phyloP scores from a whole-genome alignment of 2,113 vertebrate genomes.

The Nothoprocta perdicaria region DNA sequence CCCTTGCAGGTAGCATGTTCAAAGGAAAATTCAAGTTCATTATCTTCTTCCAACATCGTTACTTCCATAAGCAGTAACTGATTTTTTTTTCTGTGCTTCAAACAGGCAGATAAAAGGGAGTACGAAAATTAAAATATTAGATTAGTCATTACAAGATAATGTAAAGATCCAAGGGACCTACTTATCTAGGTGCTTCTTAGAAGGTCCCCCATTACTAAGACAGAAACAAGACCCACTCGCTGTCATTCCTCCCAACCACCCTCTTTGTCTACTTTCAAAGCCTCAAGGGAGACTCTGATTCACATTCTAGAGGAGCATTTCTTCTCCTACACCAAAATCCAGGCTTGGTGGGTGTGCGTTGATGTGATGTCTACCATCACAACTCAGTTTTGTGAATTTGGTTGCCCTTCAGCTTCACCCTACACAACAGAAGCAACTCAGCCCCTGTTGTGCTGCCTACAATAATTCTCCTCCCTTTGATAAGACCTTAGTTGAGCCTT shows the following conservation, averaged over 20 bases:
- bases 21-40: neutral
- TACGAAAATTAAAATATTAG: conserved; percentile 23
- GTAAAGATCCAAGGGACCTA: conserved; percentile 1
- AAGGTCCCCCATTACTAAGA: neutral
- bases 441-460: fast-evolving
- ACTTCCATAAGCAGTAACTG: neutral
- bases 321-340: neutral
- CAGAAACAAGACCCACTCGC: neutral
- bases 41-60: neutral
- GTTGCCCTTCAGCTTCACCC: neutral
- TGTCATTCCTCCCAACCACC: neutral
- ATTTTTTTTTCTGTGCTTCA: neutral
- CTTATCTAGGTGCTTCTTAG: neutral
- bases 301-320: neutral
- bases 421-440: fast-evolving
- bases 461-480: neutral
- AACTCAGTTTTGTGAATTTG: neutral
- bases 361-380: neutral
- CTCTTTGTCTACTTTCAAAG: neutral
- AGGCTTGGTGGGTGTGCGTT: too few species aligned
- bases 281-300: neutral
- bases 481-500: neutral
- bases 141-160: neutral
- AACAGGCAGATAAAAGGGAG: neutral
- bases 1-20: neutral